These are phyloP conservation scores for Pampus argenteus DNA, from an alignment of 2,797 vertebrate genomes.

Conservation along the genomic window DNA sequence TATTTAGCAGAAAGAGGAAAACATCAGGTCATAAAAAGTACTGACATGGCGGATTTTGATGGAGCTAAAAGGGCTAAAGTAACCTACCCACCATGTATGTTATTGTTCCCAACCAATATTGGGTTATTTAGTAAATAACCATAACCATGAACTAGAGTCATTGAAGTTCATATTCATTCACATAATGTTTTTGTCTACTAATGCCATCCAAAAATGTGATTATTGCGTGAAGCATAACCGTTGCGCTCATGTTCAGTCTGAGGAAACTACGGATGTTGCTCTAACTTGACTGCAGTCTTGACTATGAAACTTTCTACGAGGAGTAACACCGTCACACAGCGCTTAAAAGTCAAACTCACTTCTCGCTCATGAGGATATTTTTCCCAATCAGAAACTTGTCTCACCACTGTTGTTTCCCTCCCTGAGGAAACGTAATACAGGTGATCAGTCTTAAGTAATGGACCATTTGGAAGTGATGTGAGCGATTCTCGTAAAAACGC, in stretches of 20 bases:
- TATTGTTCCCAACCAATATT: too few species aligned
- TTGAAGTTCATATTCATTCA: constrained; percentile 8
- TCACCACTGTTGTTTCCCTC: constrained; percentile 36
- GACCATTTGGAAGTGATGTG: constrained; percentile 46
- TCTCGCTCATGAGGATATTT: constrained; percentile 45
- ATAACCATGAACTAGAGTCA: too few species aligned
- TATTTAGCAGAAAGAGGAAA: too few species aligned
- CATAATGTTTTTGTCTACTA: not conserved
- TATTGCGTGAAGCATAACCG: not conserved
- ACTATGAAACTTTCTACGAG: constrained; percentile 16
- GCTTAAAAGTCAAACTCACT: constrained; percentile 20
- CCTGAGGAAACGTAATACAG: constrained; percentile 57
- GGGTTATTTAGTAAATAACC: too few species aligned
- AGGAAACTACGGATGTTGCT: constrained; percentile 4
- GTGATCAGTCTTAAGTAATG: constrained; percentile 66
- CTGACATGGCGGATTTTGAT: too few species aligned
- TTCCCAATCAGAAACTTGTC: constrained; percentile 48
- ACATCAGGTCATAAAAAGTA: too few species aligned
- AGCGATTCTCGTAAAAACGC: constrained; percentile 38
- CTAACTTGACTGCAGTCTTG: constrained; percentile 9
- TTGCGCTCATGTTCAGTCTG: not conserved
- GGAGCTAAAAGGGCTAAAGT: too few species aligned
- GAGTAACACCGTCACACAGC: constrained; percentile 3
- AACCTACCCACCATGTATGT: too few species aligned
- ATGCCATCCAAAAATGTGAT: not conserved